These are phyloP conservation scores for Phoebastria nigripes DNA, from an alignment of 2,797 vertebrate species.

Conservation along the genomic window DNA sequence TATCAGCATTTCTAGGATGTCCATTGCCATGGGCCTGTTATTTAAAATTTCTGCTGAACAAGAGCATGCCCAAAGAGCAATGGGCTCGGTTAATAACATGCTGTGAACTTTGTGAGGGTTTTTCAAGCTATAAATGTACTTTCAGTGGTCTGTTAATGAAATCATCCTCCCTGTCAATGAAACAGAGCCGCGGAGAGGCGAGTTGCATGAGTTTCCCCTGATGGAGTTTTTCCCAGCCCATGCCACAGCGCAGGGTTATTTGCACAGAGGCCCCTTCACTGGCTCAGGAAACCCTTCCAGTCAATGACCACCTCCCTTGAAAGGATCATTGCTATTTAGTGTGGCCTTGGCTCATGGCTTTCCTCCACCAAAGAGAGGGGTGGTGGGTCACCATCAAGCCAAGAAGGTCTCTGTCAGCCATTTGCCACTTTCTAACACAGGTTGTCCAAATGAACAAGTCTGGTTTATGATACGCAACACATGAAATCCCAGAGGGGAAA, in stretches of 20 bases:
- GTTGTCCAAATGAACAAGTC: not conserved
- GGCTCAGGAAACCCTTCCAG: not conserved
- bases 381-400: rapidly evolving
- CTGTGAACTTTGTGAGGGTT: not conserved
- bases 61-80: not conserved
- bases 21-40: not conserved
- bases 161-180: not conserved
- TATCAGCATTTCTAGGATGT: not conserved
- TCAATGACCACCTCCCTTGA: not conserved
- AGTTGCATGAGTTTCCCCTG: not conserved
- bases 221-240: not conserved
- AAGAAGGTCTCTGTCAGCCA: not conserved
- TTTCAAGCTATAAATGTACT: not conserved
- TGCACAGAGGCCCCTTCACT: not conserved
- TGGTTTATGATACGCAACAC: not conserved
- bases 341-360: not conserved
- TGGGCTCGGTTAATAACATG: not conserved
- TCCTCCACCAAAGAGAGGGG: not conserved
- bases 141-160: not conserved
- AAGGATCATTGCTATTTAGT: rapidly evolving
- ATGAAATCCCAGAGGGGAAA: not conserved
- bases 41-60: not conserved
- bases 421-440: not conserved
- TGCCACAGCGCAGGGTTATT: not conserved
- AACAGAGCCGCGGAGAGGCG: not conserved